Evolutionary conservation across 2,888 invertebrate genomes (phyloP), one percentile per base, ranked within the genome.

Genomic region (Dendrolimus houi): DNA sequence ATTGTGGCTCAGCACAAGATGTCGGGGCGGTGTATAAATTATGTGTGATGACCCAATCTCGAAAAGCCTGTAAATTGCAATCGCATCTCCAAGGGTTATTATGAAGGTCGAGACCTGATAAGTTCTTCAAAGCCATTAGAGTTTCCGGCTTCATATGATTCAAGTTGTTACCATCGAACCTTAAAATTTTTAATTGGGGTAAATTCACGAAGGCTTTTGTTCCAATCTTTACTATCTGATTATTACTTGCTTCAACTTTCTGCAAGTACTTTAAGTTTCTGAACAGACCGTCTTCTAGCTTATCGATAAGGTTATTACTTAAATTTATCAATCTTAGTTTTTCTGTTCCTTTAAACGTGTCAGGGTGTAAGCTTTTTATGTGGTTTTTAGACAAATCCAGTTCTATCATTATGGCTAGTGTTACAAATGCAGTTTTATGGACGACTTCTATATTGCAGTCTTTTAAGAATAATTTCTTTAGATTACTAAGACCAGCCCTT

Each of bases 1-100:
- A 86, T 1, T 87, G 71, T 0, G 97, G 97, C 61, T 94, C 93
- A 1, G 92, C 90, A 74, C 96, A 96, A 55, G 94, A 92, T 0
- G 96, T 96, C 2, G 95, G 94, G 9, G 94, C 92, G 10, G 96
- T 94, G 71, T 96, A 95, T 58, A 97, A 88, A 60, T 95, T 96
- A 63, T 92, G 92, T 64, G 92, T 92, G 58, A 95, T 92, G 60
- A 94, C 93, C 93, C 95, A 96, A 72, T 96, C 94, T 52, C 96
- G 92, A 68, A 97, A 96, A 56, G 93, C 92, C 74, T 95, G 94
- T 63, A 98, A 85, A 67, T 95, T 93, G 78, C 98, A 98, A 72
- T 97, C 96, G 79, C 98, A 98, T 59, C 95, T 92, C 97, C 97
- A 98, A 0, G 95, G 95, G 79, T 98, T 98, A 65, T 94, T 94